Evolutionary conservation across 2,113 vertebrate genomes (phyloP).

Genomic region (Micronycteris hirsuta): DNA sequence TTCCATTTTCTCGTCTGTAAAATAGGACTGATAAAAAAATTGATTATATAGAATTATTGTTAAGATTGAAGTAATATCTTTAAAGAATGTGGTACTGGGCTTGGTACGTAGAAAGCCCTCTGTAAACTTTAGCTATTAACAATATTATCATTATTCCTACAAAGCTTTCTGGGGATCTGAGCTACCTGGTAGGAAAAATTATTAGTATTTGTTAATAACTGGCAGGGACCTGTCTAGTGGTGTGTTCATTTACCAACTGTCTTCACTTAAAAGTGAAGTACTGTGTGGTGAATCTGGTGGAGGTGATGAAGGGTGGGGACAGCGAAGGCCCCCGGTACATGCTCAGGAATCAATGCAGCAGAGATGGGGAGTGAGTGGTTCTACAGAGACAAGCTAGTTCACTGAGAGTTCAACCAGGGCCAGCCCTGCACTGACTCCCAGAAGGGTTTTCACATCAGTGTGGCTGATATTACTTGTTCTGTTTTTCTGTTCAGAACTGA

Average conservation of each 20-base stretch:
- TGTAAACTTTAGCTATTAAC: not conserved
- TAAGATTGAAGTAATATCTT: not conserved
- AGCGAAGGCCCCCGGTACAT: too few relatives aligned
- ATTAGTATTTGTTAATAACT: not conserved
- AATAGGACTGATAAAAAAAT: not conserved
- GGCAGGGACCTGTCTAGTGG: not conserved
- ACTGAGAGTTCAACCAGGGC: not conserved
- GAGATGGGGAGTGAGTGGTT: fast-evolving
- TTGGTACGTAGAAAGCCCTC: not conserved
- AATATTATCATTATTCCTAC: not conserved
- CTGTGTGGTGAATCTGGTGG: not conserved
- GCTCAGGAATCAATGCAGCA: not conserved
- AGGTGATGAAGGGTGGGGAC: not conserved
- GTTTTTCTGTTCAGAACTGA: not conserved
- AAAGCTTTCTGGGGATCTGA: not conserved
- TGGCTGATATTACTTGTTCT: not conserved
- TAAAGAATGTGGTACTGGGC: not conserved
- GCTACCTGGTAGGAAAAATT: not conserved
- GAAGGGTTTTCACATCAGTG: not conserved
- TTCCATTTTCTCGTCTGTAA: not conserved
- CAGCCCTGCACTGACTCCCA: not conserved
- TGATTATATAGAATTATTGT: not conserved
- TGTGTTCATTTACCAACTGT: not conserved
- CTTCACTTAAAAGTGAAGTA: not conserved
- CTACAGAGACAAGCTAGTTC: not conserved